These are phyloP conservation scores for Cactoblastis cactorum DNA, from an alignment of 2,888 invertebrate genomes.

Conservation along the genomic window DNA sequence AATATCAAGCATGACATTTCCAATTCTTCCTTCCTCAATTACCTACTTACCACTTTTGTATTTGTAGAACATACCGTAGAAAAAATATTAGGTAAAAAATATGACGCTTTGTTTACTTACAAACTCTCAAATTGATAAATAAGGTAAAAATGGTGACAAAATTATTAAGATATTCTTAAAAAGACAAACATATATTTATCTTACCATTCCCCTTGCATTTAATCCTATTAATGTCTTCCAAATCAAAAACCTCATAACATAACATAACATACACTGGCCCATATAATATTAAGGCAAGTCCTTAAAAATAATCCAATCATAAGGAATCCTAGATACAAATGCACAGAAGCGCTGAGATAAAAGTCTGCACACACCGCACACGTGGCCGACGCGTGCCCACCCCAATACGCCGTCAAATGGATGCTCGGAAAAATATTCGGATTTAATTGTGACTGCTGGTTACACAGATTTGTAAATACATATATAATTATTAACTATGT, in stretches of 20 bases:
- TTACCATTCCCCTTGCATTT: no score
- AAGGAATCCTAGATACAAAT: conserved; percentile 65
- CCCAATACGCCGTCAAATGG: conserved; percentile 51
- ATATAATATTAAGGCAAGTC: not conserved
- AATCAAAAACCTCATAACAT: conserved; percentile 6
- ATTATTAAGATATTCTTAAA: no score
- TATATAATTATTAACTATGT: not conserved
- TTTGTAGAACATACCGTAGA: no score
- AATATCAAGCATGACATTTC: no score
- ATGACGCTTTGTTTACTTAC: no score
- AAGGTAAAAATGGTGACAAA: no score
- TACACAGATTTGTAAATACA: conserved; percentile 32
- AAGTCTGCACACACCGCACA: conserved; percentile 47
- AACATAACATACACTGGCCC: conserved; percentile 19
- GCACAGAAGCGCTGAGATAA: conserved; percentile 69
- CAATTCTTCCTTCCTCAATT: no score
- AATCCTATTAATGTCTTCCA: not conserved
- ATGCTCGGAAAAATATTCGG: conserved; percentile 52
- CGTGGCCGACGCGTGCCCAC: conserved; percentile 67
- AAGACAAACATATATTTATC: no score
- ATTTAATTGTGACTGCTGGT: conserved; percentile 36
- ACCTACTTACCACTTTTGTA: no score
- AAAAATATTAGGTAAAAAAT: no score
- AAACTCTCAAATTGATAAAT: no score
- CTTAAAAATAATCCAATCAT: conserved; percentile 66